These are phyloP conservation scores for Puma concolor DNA, from an alignment of 2,113 vertebrate species.

Conservation along the genomic window DNA sequence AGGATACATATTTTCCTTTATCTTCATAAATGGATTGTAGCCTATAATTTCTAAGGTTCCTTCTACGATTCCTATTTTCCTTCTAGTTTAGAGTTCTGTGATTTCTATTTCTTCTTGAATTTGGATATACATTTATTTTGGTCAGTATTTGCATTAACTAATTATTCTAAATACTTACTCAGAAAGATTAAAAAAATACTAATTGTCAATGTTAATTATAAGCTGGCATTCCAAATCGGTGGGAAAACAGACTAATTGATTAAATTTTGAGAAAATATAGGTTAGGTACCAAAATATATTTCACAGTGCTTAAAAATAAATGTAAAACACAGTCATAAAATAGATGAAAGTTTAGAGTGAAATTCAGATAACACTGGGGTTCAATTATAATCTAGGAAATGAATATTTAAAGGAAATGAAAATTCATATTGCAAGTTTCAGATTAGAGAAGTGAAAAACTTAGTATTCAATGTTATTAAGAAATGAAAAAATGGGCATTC, in stretches of 20 bases:
- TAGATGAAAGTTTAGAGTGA: background rate
- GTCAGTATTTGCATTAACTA: background rate
- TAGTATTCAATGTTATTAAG: background rate
- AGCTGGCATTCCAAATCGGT: background rate
- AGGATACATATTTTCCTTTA: background rate
- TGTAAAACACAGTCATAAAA: background rate
- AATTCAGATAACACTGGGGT: background rate
- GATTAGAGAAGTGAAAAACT: background rate
- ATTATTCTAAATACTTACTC: background rate
- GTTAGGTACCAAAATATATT: background rate
- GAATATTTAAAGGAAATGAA: background rate
- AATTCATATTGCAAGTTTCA: background rate
- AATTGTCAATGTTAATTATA: background rate
- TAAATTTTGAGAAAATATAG: background rate
- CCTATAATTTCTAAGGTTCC: background rate
- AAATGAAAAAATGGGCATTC: background rate
- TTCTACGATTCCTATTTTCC: background rate
- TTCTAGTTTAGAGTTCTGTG: conserved; percentile 4
- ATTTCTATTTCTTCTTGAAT: background rate
- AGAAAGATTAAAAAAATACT: background rate
- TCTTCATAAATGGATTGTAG: background rate
- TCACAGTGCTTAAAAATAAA: conserved; percentile 4
- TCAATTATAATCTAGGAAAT: background rate
- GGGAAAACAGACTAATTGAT: background rate
- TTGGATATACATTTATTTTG: background rate